Conservation (phyloP, 1,140 invertebrate genomes). For the Neodiprion lecontei region DNA sequence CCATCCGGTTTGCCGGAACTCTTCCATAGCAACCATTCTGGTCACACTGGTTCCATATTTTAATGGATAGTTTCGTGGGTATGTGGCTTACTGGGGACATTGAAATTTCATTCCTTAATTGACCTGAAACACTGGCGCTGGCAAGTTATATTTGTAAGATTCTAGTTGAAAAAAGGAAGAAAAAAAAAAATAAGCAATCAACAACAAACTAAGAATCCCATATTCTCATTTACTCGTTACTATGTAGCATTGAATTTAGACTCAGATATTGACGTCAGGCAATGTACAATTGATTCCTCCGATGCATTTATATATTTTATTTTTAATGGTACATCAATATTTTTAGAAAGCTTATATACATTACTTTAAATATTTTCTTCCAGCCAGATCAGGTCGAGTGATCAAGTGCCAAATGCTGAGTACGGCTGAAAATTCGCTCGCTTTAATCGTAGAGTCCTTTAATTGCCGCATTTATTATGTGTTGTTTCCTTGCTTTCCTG, state of each 20-base stretch:
- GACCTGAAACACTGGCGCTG: slow-evolving; percentile 18
- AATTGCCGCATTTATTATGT: no score
- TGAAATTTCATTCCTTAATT: slow-evolving; percentile 21
- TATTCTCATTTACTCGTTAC: background rate
- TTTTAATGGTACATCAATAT: background rate
- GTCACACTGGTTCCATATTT: slow-evolving; percentile 65
- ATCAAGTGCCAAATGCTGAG: background rate
- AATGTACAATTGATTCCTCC: slow-evolving; percentile 10
- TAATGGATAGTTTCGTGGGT: slow-evolving; percentile 52
- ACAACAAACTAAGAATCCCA: background rate
- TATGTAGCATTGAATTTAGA: background rate
- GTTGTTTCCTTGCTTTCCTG: no score
- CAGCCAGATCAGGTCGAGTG: background rate
- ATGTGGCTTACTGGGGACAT: slow-evolving; percentile 57
- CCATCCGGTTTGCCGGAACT: slow-evolving; percentile 49
- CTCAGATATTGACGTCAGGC: background rate
- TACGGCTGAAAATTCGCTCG: no score
- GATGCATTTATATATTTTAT: slow-evolving; percentile 16
- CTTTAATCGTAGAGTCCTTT: no score
- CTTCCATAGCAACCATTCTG: slow-evolving; percentile 65
- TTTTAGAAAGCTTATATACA: background rate
- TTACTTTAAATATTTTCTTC: background rate
- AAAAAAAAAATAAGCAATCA: background rate
- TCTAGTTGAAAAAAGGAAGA: slow-evolving; percentile 25
- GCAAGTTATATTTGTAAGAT: slow-evolving; percentile 32